Conservation (phyloP, 2,797 vertebrate species). For the Smutsia temminckii region DNA sequence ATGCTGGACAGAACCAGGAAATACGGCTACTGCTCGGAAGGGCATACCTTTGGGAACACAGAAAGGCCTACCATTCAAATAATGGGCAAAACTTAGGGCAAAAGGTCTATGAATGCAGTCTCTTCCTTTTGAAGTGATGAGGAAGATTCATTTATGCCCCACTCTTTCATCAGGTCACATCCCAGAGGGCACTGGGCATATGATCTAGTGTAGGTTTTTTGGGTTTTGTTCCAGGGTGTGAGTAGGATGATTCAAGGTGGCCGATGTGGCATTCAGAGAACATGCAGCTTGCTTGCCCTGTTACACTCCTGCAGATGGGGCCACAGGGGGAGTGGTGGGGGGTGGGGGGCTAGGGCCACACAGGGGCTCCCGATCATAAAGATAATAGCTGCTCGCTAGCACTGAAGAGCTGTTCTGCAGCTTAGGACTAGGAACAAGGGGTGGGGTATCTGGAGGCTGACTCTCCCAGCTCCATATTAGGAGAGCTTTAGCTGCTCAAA, state of each 20-base stretch:
- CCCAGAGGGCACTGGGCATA: neutral
- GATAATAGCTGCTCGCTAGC: neutral
- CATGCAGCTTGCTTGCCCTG: neutral
- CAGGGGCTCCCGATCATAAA: neutral
- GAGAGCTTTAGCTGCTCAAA: neutral
- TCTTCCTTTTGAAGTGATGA: neutral
- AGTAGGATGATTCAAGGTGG: neutral
- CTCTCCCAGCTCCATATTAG: neutral
- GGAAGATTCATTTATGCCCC: neutral
- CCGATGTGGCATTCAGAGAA: neutral
- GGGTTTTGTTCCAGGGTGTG: constrained; percentile 48
- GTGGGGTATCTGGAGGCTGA: neutral
- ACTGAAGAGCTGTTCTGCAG: neutral
- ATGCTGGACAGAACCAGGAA: neutral
- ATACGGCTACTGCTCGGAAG: neutral
- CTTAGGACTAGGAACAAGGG: neutral
- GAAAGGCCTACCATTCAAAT: neutral
- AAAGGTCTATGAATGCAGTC: neutral
- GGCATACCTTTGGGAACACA: too few species aligned
- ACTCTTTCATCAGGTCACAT: neutral
- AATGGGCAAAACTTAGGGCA: fast-evolving
- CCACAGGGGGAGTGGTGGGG: neutral
- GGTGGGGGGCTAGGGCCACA: too few species aligned
- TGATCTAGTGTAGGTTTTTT: neutral
- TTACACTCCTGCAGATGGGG: neutral